phyloP scores from a whole-genome alignment of 2,113 vertebrate genomes.

The Python bivittatus region DNA sequence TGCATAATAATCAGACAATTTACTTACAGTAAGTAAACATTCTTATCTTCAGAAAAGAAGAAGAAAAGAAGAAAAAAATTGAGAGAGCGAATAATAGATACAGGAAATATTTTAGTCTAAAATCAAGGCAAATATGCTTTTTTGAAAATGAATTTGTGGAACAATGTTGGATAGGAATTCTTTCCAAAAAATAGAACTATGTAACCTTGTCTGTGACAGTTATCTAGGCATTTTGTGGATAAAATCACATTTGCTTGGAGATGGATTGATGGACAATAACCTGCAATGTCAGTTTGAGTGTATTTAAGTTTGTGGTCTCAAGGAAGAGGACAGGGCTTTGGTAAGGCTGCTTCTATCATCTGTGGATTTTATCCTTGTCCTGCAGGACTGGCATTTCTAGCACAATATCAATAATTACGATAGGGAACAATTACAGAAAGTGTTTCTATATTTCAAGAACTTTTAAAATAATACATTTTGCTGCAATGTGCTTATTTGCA shows the following conservation, averaged over 20 bases:
- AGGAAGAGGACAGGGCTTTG: not conserved
- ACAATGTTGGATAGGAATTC: not conserved
- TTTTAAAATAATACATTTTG: not conserved
- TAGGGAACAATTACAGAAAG: not conserved
- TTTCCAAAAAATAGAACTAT: not conserved
- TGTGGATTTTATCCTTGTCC: not conserved
- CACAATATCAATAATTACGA: not conserved
- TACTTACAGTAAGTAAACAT: constrained; percentile 11
- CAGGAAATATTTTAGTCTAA: not conserved
- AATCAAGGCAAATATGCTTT: not conserved
- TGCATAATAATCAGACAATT: constrained; percentile 18
- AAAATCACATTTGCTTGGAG: not conserved
- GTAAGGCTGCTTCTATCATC: not conserved
- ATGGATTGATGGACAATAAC: not conserved
- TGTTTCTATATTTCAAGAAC: not conserved
- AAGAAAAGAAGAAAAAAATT: not conserved
- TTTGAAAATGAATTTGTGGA: not conserved
- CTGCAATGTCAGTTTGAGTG: not conserved
- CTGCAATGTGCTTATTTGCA: not conserved
- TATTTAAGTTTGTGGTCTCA: not conserved
- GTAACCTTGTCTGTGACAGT: not conserved
- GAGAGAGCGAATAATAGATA: not conserved
- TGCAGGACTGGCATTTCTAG: not conserved
- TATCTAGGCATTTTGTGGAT: not conserved
- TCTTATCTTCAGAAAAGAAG: constrained; percentile 11